phyloP scores from a whole-genome alignment of 2,797 vertebrate species.

The Sylvia borin region DNA sequence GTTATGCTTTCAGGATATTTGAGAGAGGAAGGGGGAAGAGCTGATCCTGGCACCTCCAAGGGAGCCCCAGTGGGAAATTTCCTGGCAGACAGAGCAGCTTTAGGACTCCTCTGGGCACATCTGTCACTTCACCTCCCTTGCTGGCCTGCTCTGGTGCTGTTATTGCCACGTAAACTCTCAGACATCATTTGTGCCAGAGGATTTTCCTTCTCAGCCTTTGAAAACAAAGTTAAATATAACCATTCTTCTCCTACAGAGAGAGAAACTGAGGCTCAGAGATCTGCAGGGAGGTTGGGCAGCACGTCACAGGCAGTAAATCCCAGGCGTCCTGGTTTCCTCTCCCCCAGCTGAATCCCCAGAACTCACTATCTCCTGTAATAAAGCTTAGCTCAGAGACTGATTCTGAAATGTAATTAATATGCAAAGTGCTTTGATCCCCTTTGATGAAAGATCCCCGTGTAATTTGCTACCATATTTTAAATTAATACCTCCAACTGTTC shows the following conservation, averaged over 20 bases:
- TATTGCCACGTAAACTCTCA: not conserved
- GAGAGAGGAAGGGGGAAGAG: not conserved
- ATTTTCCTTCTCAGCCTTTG: not conserved
- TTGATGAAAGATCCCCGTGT: not conserved
- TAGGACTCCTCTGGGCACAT: not conserved
- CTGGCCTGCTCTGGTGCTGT: not conserved
- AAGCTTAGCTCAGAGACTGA: conserved; percentile 28
- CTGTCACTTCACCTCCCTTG: not conserved
- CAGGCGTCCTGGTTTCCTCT: conserved; percentile 33
- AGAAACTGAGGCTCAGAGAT: not conserved
- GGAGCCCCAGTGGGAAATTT: not conserved
- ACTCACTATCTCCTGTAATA: conserved; percentile 18
- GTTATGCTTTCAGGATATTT: not conserved
- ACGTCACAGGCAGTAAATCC: not conserved
- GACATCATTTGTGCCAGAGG: not conserved
- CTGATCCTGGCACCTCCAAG: not conserved
- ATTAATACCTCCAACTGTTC: conserved; percentile 27
- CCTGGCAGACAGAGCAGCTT: not conserved
- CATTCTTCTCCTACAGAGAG: not conserved
- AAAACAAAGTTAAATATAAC: not conserved
- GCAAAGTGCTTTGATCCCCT: conserved; percentile 30
- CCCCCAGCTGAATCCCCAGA: not conserved
- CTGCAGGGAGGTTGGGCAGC: not conserved
- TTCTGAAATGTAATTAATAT: conserved; percentile 52
- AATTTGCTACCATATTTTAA: conserved; percentile 26